Conservation (phyloP, 2,888 invertebrate species). For the Oscheius sp. region DNA sequence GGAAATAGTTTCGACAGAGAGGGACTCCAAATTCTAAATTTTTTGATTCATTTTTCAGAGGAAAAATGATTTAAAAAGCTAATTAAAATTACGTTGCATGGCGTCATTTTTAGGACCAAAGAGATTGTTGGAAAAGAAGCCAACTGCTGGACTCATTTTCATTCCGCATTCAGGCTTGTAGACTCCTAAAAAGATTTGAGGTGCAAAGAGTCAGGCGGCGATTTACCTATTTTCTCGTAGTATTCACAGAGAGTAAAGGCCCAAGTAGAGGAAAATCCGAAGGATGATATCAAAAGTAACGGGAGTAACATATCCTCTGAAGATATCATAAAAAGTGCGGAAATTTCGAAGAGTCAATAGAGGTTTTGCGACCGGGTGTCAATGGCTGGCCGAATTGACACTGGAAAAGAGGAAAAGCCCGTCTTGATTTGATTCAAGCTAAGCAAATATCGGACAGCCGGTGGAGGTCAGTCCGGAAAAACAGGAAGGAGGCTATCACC, state of each 20-base stretch:
- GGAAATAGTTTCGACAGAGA: constrained; percentile 51
- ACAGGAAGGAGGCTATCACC: constrained; percentile 15
- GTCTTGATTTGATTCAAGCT: constrained; percentile 30
- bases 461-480: constrained; percentile 27
- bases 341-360: not conserved
- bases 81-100: not conserved
- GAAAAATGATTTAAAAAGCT: not conserved
- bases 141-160: constrained; percentile 6
- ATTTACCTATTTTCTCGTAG: constrained; percentile 43
- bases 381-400: constrained; percentile 27
- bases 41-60: too few species aligned
- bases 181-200: constrained; percentile 32
- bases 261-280: constrained; percentile 4
- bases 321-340: not conserved
- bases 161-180: constrained; percentile 44
- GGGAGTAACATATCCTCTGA: not conserved
- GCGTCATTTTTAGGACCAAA: not conserved
- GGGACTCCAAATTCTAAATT: constrained; percentile 30
- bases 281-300: not conserved
- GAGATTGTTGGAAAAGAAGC: not conserved
- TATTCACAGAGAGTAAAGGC: constrained; percentile 44
- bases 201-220: not conserved
- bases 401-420: constrained; percentile 29
- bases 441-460: constrained; percentile 9
- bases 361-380: constrained; percentile 16